Conservation (phyloP, 2,888 invertebrate species). For the Spodoptera picta region DNA sequence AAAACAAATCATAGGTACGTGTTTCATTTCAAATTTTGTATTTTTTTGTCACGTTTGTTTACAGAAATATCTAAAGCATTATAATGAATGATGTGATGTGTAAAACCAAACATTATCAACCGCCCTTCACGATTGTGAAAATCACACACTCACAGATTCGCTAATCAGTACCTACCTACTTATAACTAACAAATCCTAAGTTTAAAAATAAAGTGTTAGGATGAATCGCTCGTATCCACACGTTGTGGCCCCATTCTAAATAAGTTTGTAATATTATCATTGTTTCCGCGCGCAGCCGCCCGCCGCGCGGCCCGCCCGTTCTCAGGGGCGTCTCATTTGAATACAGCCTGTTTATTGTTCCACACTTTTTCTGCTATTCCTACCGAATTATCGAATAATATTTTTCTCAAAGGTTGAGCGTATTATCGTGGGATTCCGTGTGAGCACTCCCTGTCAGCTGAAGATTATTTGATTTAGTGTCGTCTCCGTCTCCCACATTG, state of each 20-base stretch:
- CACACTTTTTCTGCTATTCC: conserved; percentile 70
- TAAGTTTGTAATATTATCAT: conserved; percentile 87
- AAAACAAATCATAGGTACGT: no score
- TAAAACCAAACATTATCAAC: no score
- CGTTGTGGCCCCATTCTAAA: conserved; percentile 73
- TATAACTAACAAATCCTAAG: no score
- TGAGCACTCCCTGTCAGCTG: conserved; percentile 63
- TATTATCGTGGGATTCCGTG: conserved; percentile 76
- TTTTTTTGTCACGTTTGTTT: no score
- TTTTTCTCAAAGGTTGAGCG: conserved; percentile 75
- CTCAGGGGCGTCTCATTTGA: conserved; percentile 79
- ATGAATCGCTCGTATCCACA: conserved; percentile 33
- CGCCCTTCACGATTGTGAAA: no score
- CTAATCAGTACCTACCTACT: no score
- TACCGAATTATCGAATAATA: conserved; percentile 81
- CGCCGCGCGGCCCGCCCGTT: conserved; percentile 55
- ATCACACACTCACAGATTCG: no score
- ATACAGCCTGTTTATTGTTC: conserved; percentile 85
- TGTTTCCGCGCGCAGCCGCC: conserved; percentile 72
- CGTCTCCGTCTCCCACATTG: conserved; percentile 55
- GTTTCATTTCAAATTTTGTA: no score
- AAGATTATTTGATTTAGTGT: conserved; percentile 74
- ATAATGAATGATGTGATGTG: no score
- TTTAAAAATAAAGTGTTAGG: no score
- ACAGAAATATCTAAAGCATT: no score